Base-by-base conservation (phyloP, 2,113 vertebrate species). In the Microcebus ravelobensis region DNA sequence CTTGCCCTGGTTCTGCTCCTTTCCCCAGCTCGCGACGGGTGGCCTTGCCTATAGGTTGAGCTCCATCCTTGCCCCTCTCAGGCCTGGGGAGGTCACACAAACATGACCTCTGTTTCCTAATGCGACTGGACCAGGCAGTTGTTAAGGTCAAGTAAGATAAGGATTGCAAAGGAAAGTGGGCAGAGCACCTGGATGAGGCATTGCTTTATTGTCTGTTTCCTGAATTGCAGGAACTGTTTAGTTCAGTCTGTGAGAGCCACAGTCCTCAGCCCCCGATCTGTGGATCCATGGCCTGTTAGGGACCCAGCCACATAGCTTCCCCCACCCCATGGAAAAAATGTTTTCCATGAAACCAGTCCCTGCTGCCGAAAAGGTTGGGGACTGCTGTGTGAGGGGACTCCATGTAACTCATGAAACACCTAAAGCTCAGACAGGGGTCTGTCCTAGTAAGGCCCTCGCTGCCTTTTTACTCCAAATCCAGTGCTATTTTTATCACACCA, bases 1-100 rank as follows among this genome's bases (percentile, higher is more conserved):
- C 42, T 13, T 8, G 0, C 67, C 34, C 0, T 0, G 11, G 50
- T 23, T 25, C 25, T n/a, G 23, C 23, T 27, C 34, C 36, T 61
- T 59, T 25, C 77, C 31, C 3, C 2, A 0, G 59, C 45, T 2
- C 23, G 9, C 0, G 31, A 4, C 21, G 39, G 34, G 67, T 4
- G 34, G 25, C 42, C 42, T 52, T n/a, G 34, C n/a, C n/a, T 18
- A 2, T 5, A 5, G 36, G 23, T 20, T 10, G 36, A 52, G 15
- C 45, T 27, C 20, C 27, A 13, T 55, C 42, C 34, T 71, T 42
- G 57, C 8, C 5, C 8, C 4, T 71, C 23, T 52, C 45, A 73
- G 63, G 34, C 39, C 45, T 27, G 21, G 31, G 34, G 31, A 61
- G 39, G 23, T 1, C 13, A 7, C 8, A 18, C 14, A 50, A 6